These are phyloP conservation scores for Phrynosoma blainvillii DNA, from an alignment of 2,113 vertebrate species.

Conservation along the genomic window DNA sequence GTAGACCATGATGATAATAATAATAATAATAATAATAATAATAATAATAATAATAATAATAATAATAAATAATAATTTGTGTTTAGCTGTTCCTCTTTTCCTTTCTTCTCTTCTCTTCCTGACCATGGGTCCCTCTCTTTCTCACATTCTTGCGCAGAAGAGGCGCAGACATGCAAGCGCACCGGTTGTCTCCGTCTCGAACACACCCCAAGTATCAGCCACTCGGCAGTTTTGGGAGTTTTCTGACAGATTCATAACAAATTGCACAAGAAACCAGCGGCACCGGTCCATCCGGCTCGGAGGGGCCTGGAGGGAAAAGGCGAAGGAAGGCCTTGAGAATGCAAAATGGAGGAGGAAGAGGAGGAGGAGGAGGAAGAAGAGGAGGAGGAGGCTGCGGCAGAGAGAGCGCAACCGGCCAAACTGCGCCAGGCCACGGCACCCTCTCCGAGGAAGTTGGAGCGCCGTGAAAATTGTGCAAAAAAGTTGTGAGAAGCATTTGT, in stretches of 20 bases:
- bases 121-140: background rate
- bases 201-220: constrained; percentile 6
- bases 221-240: constrained; percentile 6
- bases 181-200: background rate
- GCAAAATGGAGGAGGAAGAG: background rate
- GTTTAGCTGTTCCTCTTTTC: background rate
- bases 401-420: background rate
- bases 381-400: background rate
- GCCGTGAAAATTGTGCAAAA: no score
- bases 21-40: no score
- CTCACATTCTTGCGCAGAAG: background rate
- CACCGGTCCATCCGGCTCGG: background rate
- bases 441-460: background rate
- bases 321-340: constrained; percentile 3
- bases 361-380: background rate
- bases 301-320: background rate
- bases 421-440: background rate
- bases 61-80: no score
- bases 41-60: no score
- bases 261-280: constrained; percentile 5
- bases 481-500: no score
- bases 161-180: background rate
- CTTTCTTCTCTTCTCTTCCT: background rate
- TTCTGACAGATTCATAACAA: constrained; percentile 27
- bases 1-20: no score